Conservation (phyloP, 2,797 vertebrate genomes). For the Clamator glandarius region DNA sequence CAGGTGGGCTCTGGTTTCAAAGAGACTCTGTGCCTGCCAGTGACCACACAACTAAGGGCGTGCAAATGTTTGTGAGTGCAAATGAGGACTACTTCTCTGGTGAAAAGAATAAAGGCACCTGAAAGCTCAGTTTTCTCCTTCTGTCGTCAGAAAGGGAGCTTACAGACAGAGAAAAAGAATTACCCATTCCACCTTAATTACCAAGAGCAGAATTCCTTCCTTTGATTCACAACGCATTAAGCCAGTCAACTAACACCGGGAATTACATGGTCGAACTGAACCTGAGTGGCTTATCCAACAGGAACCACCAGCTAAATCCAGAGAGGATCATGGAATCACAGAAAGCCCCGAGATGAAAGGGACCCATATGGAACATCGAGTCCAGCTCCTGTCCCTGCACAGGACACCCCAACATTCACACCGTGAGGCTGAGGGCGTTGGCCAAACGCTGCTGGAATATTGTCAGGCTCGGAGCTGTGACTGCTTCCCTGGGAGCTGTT, state of each 20-base stretch:
- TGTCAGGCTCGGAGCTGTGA: too few relatives aligned
- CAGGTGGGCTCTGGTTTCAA: not conserved
- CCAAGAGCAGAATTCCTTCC: not conserved
- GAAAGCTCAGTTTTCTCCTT: not conserved
- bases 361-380: too few relatives aligned
- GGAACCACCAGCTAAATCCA: not conserved
- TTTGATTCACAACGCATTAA: not conserved
- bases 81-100: accelerated
- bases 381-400: too few relatives aligned
- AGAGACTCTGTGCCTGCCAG: not conserved
- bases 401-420: too few relatives aligned
- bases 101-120: not conserved
- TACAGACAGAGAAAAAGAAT: not conserved
- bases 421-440: too few relatives aligned
- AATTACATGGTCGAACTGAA: not conserved
- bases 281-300: not conserved
- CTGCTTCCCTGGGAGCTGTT: too few relatives aligned
- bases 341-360: too few relatives aligned
- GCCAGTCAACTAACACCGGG: not conserved
- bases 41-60: not conserved
- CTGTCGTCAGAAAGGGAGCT: not conserved
- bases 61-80: not conserved
- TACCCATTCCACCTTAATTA: constrained; percentile 10
- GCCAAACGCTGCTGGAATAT: too few relatives aligned
- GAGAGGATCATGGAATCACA: not conserved